Conservation (phyloP, 2,113 vertebrate species). For the Gadus macrocephalus region DNA sequence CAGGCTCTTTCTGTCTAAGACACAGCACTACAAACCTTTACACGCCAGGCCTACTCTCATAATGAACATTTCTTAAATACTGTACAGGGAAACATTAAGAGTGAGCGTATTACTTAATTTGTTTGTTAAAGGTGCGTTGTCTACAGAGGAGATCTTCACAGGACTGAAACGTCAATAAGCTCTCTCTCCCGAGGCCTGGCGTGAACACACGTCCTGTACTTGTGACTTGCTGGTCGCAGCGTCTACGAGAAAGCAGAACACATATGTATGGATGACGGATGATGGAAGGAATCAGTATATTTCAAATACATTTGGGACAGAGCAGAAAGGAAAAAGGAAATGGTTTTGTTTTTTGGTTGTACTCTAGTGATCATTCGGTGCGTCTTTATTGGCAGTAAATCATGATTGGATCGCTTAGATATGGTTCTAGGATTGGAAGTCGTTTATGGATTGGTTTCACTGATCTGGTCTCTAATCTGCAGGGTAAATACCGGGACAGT, state of each 20-base stretch:
- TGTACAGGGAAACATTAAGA: slow-evolving; percentile 17
- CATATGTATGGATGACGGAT: no score
- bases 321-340: no score
- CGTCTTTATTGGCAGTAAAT: no score
- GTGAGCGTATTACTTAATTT: slow-evolving; percentile 2
- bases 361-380: no score
- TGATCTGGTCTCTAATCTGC: no score
- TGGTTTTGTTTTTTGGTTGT: no score
- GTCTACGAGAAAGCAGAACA: slow-evolving; percentile 41
- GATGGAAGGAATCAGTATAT: no score
- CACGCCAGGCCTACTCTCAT: slow-evolving; percentile 8
- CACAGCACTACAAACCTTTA: slow-evolving; percentile 40
- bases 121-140: slow-evolving; percentile 4
- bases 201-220: slow-evolving; percentile 56
- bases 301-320: no score
- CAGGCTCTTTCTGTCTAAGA: slow-evolving; percentile 50
- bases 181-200: slow-evolving; percentile 63
- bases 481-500: no score
- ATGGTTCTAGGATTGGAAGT: no score
- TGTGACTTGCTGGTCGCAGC: slow-evolving; percentile 55
- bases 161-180: slow-evolving; percentile 62
- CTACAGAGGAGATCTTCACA: slow-evolving; percentile 45
- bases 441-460: no score
- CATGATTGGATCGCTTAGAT: no score
- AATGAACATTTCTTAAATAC: not conserved